phyloP scores from a whole-genome alignment of 2,113 vertebrate species.

The Pterophyllum scalare region DNA sequence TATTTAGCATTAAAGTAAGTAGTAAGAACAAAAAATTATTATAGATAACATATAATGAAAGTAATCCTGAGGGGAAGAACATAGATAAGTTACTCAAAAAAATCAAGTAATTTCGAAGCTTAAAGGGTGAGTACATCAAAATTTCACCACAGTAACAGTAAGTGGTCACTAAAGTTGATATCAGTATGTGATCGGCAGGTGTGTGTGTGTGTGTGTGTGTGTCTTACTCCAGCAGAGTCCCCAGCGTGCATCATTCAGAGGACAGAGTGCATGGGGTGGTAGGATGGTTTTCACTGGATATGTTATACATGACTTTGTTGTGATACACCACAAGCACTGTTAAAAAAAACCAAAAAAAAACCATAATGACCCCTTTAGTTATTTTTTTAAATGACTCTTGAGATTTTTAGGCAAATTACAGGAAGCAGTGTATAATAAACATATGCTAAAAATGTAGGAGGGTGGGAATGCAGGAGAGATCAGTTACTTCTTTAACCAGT shows the following conservation, averaged over 20 bases:
- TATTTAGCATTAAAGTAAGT: background rate
- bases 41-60: background rate
- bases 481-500: constrained; percentile 67
- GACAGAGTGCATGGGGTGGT: constrained; percentile 83
- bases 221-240: constrained; percentile 91
- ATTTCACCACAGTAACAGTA: too few relatives aligned
- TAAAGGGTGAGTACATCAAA: background rate
- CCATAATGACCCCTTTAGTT: background rate
- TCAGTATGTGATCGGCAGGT: background rate
- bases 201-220: constrained; percentile 4
- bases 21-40: background rate
- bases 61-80: background rate
- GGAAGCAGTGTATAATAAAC: background rate
- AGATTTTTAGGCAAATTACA: background rate
- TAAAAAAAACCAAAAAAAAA: background rate
- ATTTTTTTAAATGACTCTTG: background rate
- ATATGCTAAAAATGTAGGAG: background rate
- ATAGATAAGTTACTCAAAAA: background rate
- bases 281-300: constrained; percentile 89
- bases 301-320: constrained; percentile 80
- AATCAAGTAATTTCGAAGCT: background rate
- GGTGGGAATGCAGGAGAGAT: background rate
- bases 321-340: constrained; percentile 95
- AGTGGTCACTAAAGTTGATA: background rate
- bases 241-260: constrained; percentile 90